Evolutionary conservation across 2,113 vertebrate species (phyloP), one percentile per base, ranked within the genome.

Genomic region (Burhinus oedicnemus): DNA sequence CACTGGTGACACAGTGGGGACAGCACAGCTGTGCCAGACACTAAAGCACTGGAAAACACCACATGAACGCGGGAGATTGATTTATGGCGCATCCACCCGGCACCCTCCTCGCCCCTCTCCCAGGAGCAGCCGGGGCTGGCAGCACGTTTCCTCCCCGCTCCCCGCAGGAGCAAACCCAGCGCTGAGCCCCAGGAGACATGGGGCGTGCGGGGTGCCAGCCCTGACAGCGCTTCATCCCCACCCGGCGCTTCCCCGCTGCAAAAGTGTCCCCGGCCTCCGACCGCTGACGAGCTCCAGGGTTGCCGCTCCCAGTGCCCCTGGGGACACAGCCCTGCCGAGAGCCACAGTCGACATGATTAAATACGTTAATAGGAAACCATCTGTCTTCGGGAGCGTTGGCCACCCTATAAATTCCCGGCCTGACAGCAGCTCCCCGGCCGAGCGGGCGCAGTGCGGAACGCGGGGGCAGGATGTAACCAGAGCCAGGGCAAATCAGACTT

Each of bases 41-140:
- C 34, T 22, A 38, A 3, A 34, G 1, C 44, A 4, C 58, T 38
- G 61, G 47, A 22, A 94, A 72, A 30, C 22, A 40, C 12, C 2
- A 0, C 57, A 62, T 1, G 2, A 20, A 22, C 15, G 34, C 0
- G 1, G 8, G 44, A 65, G 40, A 9, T 70, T 78, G 40, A 9
- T 70, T 78, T 70, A 40, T 2, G 2, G 34, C 5, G 8, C 61
- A 34, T 26, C 52, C 32, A 6, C 7, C 52, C 5, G 45, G 30
- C 55, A 34, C 17, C n/a, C 34, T 44, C 26, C 45, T 64, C 2
- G 3, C 18, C 32, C 34, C 57, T 49, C 34, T 68, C 51, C 40
- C 4, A 1, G n/a, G 21, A 36, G 30, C 84, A 81, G 16, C 32
- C 5, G 1, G 45, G 51, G 18, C 40, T 29, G 71, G 58, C 32